These are phyloP conservation scores for Conchocele bisecta DNA, from an alignment of 2,888 invertebrate genomes.

Conservation along the genomic window DNA sequence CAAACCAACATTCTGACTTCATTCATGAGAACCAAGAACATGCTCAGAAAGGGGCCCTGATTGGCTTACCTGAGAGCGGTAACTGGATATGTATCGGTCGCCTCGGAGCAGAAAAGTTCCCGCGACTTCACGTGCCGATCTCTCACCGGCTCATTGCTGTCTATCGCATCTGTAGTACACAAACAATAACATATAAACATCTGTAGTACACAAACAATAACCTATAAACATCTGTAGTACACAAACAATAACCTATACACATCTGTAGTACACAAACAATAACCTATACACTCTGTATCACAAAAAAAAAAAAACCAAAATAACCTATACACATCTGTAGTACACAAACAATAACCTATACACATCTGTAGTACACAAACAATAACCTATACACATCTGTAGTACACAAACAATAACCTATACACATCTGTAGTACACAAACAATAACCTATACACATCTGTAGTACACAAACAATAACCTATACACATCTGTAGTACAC, in stretches of 20 bases:
- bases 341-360: too few species aligned
- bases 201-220: not conserved
- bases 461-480: too few species aligned
- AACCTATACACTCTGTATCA: not conserved
- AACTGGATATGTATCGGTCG: slow-evolving; percentile 84
- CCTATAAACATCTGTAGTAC: not conserved
- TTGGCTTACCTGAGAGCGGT: slow-evolving; percentile 84
- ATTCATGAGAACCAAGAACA: too few species aligned
- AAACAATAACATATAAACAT: not conserved
- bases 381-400: too few species aligned
- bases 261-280: not conserved
- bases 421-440: too few species aligned
- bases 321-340: too few species aligned
- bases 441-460: too few species aligned
- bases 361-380: too few species aligned
- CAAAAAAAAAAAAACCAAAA: not conserved
- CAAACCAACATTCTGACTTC: too few species aligned
- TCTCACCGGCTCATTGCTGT: slow-evolving; percentile 42
- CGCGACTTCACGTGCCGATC: slow-evolving; percentile 78
- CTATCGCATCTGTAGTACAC: slow-evolving; percentile 43
- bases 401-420: too few species aligned
- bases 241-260: not conserved
- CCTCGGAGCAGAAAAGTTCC: slow-evolving; percentile 85
- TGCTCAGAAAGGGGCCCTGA: too few species aligned
- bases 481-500: too few species aligned